A percentile compares a stretch with the other conserved stretches of the same genome.
phyloP scores from a whole-genome alignment of 2,888 invertebrate genomes.

The Chaetoderma sp. region DNA sequence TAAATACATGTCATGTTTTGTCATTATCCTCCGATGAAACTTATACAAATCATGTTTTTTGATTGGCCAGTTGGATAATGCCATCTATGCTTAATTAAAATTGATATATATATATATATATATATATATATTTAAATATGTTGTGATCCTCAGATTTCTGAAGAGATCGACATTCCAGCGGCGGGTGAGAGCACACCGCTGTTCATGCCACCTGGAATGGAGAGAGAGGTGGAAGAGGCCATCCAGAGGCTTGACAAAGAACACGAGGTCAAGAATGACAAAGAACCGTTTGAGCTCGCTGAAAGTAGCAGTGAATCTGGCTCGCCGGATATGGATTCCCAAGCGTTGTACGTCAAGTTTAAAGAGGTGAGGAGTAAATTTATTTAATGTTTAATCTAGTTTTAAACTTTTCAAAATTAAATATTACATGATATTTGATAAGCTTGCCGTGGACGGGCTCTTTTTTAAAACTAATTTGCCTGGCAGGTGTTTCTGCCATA shows the following conservation, averaged over 20 bases:
- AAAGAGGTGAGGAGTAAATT: conserved; percentile 61
- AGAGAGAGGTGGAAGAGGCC: conserved; percentile 43
- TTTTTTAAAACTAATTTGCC: too few relatives aligned
- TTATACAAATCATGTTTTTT: too few relatives aligned
- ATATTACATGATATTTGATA: background rate
- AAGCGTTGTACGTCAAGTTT: conserved; percentile 67
- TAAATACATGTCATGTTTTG: too few relatives aligned
- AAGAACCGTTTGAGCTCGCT: conserved; percentile 54
- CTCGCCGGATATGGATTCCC: conserved; percentile 68
- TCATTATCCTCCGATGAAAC: too few relatives aligned
- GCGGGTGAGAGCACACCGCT: conserved; percentile 63
- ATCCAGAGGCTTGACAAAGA: conserved; percentile 49
- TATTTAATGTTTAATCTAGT: background rate
- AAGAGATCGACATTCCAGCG: conserved; percentile 34
- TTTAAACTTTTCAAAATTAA: background rate
- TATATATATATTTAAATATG: too few relatives aligned
- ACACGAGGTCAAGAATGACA: conserved; percentile 33
- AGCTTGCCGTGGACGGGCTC: background rate
- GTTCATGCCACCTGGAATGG: conserved; percentile 50
- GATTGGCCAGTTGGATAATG: too few relatives aligned
- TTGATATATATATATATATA: too few relatives aligned
- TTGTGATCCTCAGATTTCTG: too few relatives aligned
- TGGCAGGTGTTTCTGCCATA: too few relatives aligned
- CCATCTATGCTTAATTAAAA: too few relatives aligned
- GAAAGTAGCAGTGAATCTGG: conserved; percentile 67